Base-by-base conservation (phyloP, 2,888 invertebrate species). In the Dasypogon diadema region DNA sequence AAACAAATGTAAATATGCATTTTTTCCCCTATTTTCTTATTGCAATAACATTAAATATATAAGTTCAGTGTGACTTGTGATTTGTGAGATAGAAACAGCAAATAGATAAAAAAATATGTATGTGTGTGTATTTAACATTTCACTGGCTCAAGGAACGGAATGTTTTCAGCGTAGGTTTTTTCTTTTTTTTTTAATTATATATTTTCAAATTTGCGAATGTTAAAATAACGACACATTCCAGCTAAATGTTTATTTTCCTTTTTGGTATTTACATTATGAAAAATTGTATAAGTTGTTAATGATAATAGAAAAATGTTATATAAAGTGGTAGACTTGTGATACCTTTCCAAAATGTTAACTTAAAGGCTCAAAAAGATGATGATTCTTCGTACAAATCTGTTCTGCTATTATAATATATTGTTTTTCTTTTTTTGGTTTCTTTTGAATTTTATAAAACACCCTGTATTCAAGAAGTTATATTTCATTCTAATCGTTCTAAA, bases 401-500 rank as follows among this genome's bases (percentile, higher is more conserved):
- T 63, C 21, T 5, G 63, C 63, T 63, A 37, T 37, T 37, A 21
- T 63, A 63, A 30, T 34, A 63, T 58, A n/a, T n/a, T n/a, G n/a
- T n/a, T n/a, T n/a, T n/a, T n/a, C n/a, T n/a, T n/a, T n/a, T n/a
- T n/a, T n/a, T n/a, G n/a, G n/a, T n/a, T n/a, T n/a, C n/a, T n/a
- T 58, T 63, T 63, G 63, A 34, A 63, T 63, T 42, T 63, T 63
- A 63, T 58, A 63, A 42, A 42, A 63, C 63, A 63, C 63, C 63
- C 63, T 63, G 63, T 63, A 63, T 63, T 63, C 42, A 42, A 42
- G 26, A 30, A 42, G 63, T 63, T 63, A 42, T 37, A 22, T 63
- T 30, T 30, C 18, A 6, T 42, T 37, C 63, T 63, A 63, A 12
- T 42, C 63, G 21, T 37, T 63, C 63, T 63, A 63, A 30, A 16